phyloP scores from a whole-genome alignment of 2,113 vertebrate genomes.

The Anguilla japonica region DNA sequence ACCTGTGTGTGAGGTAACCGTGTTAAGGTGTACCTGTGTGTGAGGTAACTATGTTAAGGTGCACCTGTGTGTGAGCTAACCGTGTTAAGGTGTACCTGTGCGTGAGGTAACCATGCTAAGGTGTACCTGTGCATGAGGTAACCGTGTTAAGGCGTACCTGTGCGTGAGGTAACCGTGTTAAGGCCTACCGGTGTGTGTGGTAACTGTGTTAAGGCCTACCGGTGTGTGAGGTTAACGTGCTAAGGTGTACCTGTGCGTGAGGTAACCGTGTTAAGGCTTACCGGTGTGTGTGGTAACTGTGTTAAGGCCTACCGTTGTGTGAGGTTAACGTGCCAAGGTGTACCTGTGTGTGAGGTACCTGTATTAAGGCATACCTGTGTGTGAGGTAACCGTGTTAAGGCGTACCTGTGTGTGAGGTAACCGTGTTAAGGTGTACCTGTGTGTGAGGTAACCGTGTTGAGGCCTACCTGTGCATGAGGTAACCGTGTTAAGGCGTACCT shows the following conservation, averaged over 20 bases:
- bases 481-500: background rate
- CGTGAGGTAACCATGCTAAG: background rate
- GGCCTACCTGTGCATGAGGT: background rate
- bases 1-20: background rate
- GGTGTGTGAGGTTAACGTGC: background rate
- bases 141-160: background rate
- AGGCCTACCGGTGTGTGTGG: too few relatives aligned
- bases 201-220: too few relatives aligned
- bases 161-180: background rate
- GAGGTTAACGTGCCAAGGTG: background rate
- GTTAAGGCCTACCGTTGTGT: slow-evolving; percentile 1
- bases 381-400: background rate
- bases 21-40: background rate
- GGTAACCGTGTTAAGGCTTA: too few relatives aligned
- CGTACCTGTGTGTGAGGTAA: background rate
- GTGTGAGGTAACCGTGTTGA: background rate
- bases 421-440: background rate
- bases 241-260: background rate
- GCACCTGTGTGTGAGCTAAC: background rate
- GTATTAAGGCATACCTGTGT: background rate
- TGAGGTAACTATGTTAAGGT: background rate
- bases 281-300: background rate
- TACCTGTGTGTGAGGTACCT: too few relatives aligned
- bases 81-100: background rate
- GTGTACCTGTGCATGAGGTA: background rate